A percentile compares a stretch with the other conserved stretches of the same genome.
Conservation (phyloP, 2,888 invertebrate species). For the Diarsia mendica region DNA sequence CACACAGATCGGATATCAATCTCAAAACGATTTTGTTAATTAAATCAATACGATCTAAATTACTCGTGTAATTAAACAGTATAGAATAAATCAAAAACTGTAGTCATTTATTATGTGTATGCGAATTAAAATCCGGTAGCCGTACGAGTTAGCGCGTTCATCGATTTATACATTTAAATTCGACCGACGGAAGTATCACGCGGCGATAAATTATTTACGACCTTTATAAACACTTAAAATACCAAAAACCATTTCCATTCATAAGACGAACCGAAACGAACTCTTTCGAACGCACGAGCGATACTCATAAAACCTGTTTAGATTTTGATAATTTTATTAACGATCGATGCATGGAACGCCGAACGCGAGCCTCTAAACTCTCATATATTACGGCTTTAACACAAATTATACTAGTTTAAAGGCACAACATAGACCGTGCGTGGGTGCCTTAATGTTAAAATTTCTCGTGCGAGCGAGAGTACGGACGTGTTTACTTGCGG, state of each 20-base stretch:
- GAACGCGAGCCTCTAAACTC: constrained; percentile 85
- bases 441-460: constrained; percentile 89
- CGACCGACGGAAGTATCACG: constrained; percentile 89
- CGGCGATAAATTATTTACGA: constrained; percentile 89
- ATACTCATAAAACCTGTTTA: constrained; percentile 88
- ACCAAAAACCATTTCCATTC: constrained; percentile 90
- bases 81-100: constrained; percentile 72
- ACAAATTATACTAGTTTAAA: constrained; percentile 90
- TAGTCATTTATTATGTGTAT: constrained; percentile 69
- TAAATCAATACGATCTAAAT: constrained; percentile 65
- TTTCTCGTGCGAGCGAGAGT: too few species aligned
- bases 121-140: constrained; percentile 88
- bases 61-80: constrained; percentile 70
- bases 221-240: constrained; percentile 89
- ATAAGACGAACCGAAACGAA: constrained; percentile 84
- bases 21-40: constrained; percentile 63
- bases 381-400: constrained; percentile 90
- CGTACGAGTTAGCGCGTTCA: constrained; percentile 78
- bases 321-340: constrained; percentile 91
- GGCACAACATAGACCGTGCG: constrained; percentile 88
- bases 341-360: constrained; percentile 87
- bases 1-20: constrained; percentile 60
- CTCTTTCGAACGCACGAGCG: constrained; percentile 84
- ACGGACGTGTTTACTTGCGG: too few species aligned
- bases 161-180: constrained; percentile 85